Conservation (phyloP, 2,113 vertebrate species). For the Tachysurus fulvidraco region DNA sequence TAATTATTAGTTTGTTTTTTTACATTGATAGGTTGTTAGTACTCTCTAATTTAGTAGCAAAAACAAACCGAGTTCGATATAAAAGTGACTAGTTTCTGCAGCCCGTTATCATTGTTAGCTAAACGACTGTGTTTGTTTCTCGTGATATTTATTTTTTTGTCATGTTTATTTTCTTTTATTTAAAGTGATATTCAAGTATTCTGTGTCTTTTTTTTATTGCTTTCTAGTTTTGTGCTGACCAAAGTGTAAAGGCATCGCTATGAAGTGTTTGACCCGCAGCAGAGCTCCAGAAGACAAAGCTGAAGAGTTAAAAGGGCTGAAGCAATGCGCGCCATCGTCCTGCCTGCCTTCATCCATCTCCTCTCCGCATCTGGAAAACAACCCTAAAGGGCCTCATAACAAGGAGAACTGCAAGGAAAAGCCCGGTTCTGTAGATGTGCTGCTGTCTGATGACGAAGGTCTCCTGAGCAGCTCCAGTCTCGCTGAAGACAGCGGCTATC, state of each 20-base stretch:
- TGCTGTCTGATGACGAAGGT: conserved; percentile 46
- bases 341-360: conserved; percentile 1
- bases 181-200: too few species aligned
- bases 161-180: too few species aligned
- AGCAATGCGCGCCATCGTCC: conserved; percentile 15
- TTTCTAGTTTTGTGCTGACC: conserved; percentile 14
- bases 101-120: background rate
- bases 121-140: background rate
- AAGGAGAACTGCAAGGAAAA: conserved; percentile 67
- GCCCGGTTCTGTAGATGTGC: background rate
- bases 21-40: background rate
- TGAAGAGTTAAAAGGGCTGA: conserved; percentile 28
- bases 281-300: conserved; percentile 1
- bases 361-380: conserved; percentile 10
- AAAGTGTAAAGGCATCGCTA: background rate
- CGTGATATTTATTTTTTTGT: too few species aligned
- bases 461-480: background rate
- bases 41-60: too few species aligned
- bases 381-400: conserved; percentile 55
- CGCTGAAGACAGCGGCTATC: conserved; percentile 74
- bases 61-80: background rate
- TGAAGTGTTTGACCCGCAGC: conserved; percentile 47
- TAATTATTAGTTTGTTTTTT: background rate
- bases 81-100: background rate
- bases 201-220: background rate